phyloP scores from a whole-genome alignment of 2,113 vertebrate genomes.

The Dermatemys mawii region DNA sequence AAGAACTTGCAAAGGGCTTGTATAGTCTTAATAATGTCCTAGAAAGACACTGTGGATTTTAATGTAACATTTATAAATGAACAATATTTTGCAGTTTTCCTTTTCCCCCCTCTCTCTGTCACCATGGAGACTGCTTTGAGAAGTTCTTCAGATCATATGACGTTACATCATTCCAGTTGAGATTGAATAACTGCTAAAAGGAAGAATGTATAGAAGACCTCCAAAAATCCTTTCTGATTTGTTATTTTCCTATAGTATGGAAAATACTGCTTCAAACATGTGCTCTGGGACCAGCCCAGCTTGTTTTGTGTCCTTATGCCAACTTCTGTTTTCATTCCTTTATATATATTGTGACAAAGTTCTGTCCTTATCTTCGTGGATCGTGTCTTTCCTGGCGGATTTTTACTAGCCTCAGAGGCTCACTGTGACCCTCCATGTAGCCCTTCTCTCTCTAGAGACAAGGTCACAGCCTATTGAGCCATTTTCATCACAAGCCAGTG shows the following conservation, averaged over 20 bases:
- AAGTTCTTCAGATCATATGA: not conserved
- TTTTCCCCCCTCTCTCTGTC: slow-evolving; percentile 2
- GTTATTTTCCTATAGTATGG: not conserved
- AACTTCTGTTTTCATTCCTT: not conserved
- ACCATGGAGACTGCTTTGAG: not conserved
- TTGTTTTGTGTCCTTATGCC: not conserved
- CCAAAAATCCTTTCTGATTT: not conserved
- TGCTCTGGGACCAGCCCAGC: not conserved
- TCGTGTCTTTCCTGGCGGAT: too few species aligned
- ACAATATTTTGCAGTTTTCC: not conserved
- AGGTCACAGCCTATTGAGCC: too few species aligned
- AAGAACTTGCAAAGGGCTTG: not conserved
- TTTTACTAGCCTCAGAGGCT: too few species aligned
- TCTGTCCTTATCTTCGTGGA: too few species aligned
- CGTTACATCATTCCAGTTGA: not conserved
- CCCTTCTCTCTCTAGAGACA: too few species aligned
- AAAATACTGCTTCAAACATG: not conserved
- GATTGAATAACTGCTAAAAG: not conserved
- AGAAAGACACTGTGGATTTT: not conserved
- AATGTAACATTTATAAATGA: not conserved
- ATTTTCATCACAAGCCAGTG: too few species aligned
- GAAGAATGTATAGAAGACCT: not conserved
- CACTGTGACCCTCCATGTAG: too few species aligned
- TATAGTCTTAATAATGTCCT: not conserved
- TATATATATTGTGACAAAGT: too few species aligned